phyloP scores from a whole-genome alignment of 2,113 vertebrate genomes.

The Platycercus adscitus region DNA sequence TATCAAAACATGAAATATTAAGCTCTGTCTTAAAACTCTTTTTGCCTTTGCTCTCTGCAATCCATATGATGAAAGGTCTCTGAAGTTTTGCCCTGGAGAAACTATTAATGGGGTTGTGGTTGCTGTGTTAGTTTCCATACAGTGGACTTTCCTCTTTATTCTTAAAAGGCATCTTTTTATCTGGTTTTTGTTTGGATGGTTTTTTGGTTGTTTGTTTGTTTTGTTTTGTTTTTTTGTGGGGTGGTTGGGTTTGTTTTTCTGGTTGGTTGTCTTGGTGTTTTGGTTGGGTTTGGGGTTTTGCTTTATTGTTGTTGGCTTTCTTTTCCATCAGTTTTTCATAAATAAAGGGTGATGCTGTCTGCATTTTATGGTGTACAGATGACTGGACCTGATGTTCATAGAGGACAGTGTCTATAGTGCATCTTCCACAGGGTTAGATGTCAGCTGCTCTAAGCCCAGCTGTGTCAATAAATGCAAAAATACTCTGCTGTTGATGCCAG shows the following conservation, averaged over 20 bases:
- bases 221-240: neutral
- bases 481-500: accelerated
- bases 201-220: neutral
- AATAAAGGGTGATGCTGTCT: neutral
- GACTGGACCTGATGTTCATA: neutral
- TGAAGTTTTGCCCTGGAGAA: neutral
- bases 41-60: neutral
- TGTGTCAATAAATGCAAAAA: neutral
- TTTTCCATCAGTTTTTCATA: neutral
- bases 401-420: accelerated
- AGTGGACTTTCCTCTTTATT: neutral
- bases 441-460: neutral
- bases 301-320: neutral
- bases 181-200: neutral
- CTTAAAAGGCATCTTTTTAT: neutral
- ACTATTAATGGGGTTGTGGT: neutral
- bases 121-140: neutral
- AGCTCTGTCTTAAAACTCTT: neutral
- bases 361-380: accelerated
- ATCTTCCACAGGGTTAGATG: neutral
- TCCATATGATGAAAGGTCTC: neutral
- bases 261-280: neutral
- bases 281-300: neutral
- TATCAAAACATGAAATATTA: neutral
- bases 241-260: neutral